Percentiles rank a stretch among this genome's conserved stretches.
These are phyloP conservation scores for Drosophila lutescens DNA, from an alignment of 2,888 invertebrate genomes.

Conservation along the genomic window DNA sequence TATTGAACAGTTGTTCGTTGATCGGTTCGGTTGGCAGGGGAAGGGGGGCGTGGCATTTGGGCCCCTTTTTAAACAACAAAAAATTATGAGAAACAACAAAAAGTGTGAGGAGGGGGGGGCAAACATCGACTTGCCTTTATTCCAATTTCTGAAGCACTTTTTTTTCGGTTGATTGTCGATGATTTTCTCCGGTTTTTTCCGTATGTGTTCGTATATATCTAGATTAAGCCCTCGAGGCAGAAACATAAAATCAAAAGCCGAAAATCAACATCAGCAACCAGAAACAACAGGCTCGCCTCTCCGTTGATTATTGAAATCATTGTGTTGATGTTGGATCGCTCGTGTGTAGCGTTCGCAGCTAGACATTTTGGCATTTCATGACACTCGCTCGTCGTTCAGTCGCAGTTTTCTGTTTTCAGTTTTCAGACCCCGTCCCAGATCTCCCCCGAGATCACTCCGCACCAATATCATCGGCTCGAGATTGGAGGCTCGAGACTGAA, in stretches of 20 bases:
- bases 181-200: constrained; percentile 36
- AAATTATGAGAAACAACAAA: constrained; percentile 38
- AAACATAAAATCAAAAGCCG: constrained; percentile 41
- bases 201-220: constrained; percentile 67
- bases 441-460: constrained; percentile 20
- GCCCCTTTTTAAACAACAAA: not conserved
- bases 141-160: constrained; percentile 63
- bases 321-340: constrained; percentile 56
- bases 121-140: constrained; percentile 34
- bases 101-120: not conserved
- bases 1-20: constrained; percentile 64
- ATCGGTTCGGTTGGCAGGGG: constrained; percentile 9
- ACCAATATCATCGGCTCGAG: constrained; percentile 6
- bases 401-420: constrained; percentile 56
- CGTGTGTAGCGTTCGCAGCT: constrained; percentile 69
- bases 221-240: constrained; percentile 75
- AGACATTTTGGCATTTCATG: constrained; percentile 80
- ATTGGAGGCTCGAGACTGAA: not conserved
- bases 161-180: constrained; percentile 49
- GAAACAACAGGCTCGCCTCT: constrained; percentile 52
- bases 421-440: constrained; percentile 33
- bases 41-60: constrained; percentile 33
- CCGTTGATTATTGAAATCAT: constrained; percentile 80
- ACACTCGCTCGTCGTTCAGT: constrained; percentile 54
- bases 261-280: constrained; percentile 39